Conservation (phyloP, 2,797 vertebrate species). For the Hyperoplus immaculatus region DNA sequence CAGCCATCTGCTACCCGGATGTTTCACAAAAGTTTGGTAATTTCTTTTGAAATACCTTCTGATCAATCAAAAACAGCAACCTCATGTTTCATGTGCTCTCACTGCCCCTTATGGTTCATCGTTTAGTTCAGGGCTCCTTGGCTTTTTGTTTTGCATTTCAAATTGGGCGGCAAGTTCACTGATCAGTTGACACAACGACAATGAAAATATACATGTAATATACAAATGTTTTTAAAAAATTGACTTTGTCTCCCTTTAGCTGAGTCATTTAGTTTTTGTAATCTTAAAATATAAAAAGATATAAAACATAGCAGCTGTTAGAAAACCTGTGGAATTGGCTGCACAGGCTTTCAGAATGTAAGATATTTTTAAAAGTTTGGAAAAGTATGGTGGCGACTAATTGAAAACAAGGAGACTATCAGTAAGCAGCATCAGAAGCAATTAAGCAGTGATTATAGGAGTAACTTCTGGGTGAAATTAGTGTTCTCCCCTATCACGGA, state of each 20-base stretch:
- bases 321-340: not conserved
- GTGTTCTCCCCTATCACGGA: slow-evolving; percentile 10
- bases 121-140: slow-evolving; percentile 3
- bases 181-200: slow-evolving; percentile 49
- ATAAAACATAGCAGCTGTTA: not conserved
- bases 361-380: not conserved
- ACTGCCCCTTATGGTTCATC: slow-evolving; percentile 35
- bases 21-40: slow-evolving; percentile 53
- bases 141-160: slow-evolving; percentile 50
- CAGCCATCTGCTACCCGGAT: slow-evolving; percentile 45
- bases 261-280: not conserved
- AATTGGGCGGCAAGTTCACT: slow-evolving; percentile 64
- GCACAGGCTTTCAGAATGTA: not conserved
- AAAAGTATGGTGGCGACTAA: not conserved
- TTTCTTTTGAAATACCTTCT: slow-evolving; percentile 41
- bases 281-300: not conserved
- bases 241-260: not conserved
- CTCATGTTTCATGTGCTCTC: slow-evolving; percentile 31
- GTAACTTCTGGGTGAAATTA: slow-evolving; percentile 21
- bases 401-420: slow-evolving; percentile 16
- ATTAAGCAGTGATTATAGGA: slow-evolving; percentile 34
- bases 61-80: slow-evolving; percentile 52
- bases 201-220: not conserved
- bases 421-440: slow-evolving; percentile 15
- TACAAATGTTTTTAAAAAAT: slow-evolving; percentile 25